A percentile compares a stretch with the other conserved stretches of the same genome.
Conservation (phyloP, 2,888 invertebrate genomes). For the Drosophila niveifrons region DNA sequence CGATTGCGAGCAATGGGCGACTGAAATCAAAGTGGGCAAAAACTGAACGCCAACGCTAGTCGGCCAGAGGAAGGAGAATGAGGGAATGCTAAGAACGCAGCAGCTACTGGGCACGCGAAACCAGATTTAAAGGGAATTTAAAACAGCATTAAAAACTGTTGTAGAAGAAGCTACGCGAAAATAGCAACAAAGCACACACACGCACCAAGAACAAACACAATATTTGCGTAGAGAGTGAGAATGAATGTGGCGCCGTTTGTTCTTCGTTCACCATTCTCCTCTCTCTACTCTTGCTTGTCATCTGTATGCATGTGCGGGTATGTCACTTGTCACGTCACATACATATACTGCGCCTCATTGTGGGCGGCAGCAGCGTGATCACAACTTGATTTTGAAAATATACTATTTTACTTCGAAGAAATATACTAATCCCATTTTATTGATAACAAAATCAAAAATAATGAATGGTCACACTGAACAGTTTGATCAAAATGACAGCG, state of each 20-base stretch:
- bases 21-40: conserved; percentile 71
- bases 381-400: neutral
- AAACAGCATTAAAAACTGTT: conserved; percentile 27
- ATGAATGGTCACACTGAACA: neutral
- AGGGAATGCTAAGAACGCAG: conserved; percentile 47
- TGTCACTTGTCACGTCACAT: conserved; percentile 55
- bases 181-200: conserved; percentile 38
- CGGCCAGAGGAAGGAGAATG: conserved; percentile 25
- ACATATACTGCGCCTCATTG: conserved; percentile 31
- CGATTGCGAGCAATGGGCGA: conserved; percentile 64
- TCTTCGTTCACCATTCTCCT: conserved; percentile 15
- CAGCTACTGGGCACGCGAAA: conserved; percentile 29
- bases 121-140: conserved; percentile 43
- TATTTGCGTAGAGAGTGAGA: conserved; percentile 46
- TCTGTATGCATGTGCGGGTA: conserved; percentile 25
- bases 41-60: conserved; percentile 46
- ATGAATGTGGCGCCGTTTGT: conserved; percentile 31
- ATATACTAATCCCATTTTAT: neutral
- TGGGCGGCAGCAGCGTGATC: conserved; percentile 43
- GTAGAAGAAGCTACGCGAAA: conserved; percentile 45
- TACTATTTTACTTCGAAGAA: neutral
- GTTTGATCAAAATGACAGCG: conserved; percentile 5
- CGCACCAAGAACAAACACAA: conserved; percentile 35
- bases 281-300: neutral
- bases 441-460: neutral